phyloP scores from a whole-genome alignment of 92 coral and sea anemone species.

The Porites evermanni region DNA sequence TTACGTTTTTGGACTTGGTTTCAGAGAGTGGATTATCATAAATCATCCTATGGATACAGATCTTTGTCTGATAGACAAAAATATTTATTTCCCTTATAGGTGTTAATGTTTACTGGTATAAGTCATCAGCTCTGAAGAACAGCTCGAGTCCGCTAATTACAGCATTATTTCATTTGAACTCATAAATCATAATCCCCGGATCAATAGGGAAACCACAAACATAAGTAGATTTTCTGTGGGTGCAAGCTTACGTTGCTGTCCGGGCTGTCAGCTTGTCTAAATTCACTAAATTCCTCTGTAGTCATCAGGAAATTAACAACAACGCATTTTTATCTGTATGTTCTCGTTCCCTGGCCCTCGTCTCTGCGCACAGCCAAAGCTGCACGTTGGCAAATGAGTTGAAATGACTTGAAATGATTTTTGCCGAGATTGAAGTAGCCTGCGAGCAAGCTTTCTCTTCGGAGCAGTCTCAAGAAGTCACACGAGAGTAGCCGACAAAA shows the following conservation, averaged over 20 bases:
- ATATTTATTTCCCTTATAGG: too few relatives aligned
- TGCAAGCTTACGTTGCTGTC: conserved; percentile 4
- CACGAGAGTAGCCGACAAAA: too few relatives aligned
- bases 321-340: neutral
- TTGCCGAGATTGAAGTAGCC: too few relatives aligned
- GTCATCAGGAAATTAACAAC: neutral
- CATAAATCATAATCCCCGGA: neutral
- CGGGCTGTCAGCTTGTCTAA: conserved; percentile 7
- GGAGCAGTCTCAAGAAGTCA: too few relatives aligned
- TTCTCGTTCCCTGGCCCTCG: too few relatives aligned
- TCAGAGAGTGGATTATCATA: neutral
- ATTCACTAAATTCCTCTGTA: conserved; percentile 48
- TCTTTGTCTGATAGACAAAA: neutral
- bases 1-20: neutral
- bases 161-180: neutral
- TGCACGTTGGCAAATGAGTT: too few relatives aligned
- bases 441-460: too few relatives aligned
- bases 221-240: conserved; percentile 31
- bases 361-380: too few relatives aligned
- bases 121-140: neutral
- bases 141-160: neutral
- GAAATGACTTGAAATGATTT: too few relatives aligned
- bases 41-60: neutral
- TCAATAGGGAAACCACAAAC: neutral
- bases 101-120: neutral